phyloP scores from a whole-genome alignment of 2,113 vertebrate genomes.

The Antigone vipio region DNA sequence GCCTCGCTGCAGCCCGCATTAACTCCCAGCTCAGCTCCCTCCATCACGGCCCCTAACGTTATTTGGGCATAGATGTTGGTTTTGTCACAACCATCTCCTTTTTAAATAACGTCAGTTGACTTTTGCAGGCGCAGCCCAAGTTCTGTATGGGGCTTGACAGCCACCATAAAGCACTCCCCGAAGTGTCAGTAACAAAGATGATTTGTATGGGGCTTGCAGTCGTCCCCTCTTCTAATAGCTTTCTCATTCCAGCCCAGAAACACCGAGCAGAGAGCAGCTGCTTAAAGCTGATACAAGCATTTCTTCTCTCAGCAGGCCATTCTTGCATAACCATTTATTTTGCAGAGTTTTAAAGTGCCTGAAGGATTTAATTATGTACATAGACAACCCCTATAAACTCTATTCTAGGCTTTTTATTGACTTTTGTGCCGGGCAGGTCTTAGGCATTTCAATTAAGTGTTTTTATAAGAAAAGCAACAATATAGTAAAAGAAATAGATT shows the following conservation, averaged over 20 bases:
- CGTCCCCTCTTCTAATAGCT: constrained; percentile 79
- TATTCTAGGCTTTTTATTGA: constrained; percentile 98
- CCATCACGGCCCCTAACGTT: background rate
- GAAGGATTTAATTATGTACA: constrained; percentile 99
- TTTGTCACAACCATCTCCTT: constrained; percentile 65
- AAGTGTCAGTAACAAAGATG: constrained; percentile 86
- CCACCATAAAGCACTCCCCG: constrained; percentile 85
- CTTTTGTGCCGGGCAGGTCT: constrained; percentile 90
- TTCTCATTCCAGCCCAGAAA: constrained; percentile 81
- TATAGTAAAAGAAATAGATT: constrained; percentile 86
- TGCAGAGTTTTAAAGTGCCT: constrained; percentile 90
- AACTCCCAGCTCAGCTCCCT: constrained; percentile 55
- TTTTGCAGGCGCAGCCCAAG: constrained; percentile 70
- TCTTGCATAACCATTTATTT: constrained; percentile 93
- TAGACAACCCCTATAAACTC: constrained; percentile 98
- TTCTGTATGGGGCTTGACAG: constrained; percentile 84
- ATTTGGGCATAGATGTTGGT: constrained; percentile 16
- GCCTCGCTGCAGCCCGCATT: constrained; percentile 50
- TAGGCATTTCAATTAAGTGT: constrained; percentile 97
- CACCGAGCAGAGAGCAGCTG: constrained; percentile 77
- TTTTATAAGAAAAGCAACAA: constrained; percentile 95
- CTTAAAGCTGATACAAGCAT: constrained; percentile 86
- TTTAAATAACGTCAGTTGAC: constrained; percentile 73
- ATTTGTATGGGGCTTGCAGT: constrained; percentile 83
- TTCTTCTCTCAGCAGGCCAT: constrained; percentile 87